Conservation (phyloP, 2,797 vertebrate species). For the Chloroceryle inda region DNA sequence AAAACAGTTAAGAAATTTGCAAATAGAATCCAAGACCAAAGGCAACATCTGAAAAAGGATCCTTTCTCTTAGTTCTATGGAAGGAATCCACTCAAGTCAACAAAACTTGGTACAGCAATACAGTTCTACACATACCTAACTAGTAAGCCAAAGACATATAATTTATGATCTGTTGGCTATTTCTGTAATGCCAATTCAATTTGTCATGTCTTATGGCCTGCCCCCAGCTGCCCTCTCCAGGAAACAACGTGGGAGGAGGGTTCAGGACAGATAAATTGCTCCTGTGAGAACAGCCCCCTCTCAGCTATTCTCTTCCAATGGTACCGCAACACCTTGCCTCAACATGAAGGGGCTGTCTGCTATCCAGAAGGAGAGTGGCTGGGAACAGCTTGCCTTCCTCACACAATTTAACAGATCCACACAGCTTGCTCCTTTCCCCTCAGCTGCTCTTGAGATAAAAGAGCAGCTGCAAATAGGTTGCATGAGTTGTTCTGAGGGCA, state of each 20-base stretch:
- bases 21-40: neutral
- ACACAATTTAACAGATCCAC: neutral
- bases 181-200: constrained; percentile 42
- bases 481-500: neutral
- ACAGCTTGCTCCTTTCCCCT: neutral
- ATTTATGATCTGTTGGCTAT: constrained; percentile 53
- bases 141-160: neutral
- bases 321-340: neutral
- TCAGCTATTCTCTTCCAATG: neutral
- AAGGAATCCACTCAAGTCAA: constrained; percentile 21
- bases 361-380: neutral
- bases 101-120: neutral
- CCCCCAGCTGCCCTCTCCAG: constrained; percentile 35
- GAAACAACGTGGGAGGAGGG: neutral
- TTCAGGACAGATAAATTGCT: constrained; percentile 11
- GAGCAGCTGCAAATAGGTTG: neutral
- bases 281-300: neutral
- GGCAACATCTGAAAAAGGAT: neutral
- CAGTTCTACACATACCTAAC: neutral
- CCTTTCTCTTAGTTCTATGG: neutral
- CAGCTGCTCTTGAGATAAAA: neutral
- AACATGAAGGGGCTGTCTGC: neutral
- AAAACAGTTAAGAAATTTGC: neutral
- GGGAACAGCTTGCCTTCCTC: neutral
- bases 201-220: constrained; percentile 19